A percentile compares a stretch with the other conserved stretches of the same genome.
phyloP scores from a whole-genome alignment of 2,888 invertebrate genomes.

The Noctua pronuba region DNA sequence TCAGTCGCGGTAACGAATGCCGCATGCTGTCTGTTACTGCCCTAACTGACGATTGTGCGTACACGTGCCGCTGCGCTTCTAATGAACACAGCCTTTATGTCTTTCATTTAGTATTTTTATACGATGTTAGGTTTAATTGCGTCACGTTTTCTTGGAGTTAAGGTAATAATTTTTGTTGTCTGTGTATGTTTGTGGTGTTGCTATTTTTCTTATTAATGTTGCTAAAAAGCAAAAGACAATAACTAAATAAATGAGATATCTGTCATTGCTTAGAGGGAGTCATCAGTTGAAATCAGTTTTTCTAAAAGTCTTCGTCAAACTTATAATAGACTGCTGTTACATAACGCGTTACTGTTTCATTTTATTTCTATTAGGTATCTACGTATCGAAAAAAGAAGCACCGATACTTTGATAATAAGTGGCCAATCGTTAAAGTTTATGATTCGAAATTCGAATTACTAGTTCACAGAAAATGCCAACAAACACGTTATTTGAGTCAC shows the following conservation, averaged over 20 bases:
- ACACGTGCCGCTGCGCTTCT: slow-evolving; percentile 68
- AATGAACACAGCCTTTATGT: slow-evolving; percentile 64
- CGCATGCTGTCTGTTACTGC: slow-evolving; percentile 72
- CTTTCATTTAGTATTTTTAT: slow-evolving; percentile 45
- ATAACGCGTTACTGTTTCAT: neutral
- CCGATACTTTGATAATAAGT: too few species aligned
- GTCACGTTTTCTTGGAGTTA: slow-evolving; percentile 34
- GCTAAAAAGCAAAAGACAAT: neutral
- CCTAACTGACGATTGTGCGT: slow-evolving; percentile 78
- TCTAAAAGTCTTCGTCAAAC: neutral
- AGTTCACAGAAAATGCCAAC: neutral
- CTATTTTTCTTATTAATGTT: neutral
- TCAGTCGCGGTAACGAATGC: slow-evolving; percentile 82
- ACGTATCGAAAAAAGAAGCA: neutral
- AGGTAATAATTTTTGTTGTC: neutral
- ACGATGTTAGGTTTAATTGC: slow-evolving; percentile 38
- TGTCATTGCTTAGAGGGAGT: neutral
- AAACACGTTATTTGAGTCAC: slow-evolving; percentile 13
- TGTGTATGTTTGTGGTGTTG: neutral
- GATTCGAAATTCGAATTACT: neutral
- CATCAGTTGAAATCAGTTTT: too few species aligned
- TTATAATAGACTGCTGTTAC: neutral
- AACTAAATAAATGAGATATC: too few species aligned
- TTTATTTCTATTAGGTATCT: neutral
- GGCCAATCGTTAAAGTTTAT: neutral